These are phyloP conservation scores for Cheilosia vulpina DNA, from an alignment of 2,888 invertebrate genomes.

Conservation along the genomic window DNA sequence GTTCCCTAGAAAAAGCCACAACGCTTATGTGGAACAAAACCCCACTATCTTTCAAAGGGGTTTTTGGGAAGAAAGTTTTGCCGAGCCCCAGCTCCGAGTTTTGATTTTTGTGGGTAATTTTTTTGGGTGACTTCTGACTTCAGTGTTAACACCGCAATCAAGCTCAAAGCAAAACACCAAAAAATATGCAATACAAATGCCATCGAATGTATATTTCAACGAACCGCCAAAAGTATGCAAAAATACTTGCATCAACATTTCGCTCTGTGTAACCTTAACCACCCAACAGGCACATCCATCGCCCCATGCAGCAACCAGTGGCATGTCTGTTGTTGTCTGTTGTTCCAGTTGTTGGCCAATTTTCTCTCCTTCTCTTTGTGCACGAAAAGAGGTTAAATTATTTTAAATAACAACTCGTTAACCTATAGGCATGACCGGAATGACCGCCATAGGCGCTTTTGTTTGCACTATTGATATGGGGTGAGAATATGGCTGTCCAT, in stretches of 20 bases:
- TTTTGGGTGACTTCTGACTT: too few species aligned
- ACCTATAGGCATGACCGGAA: background rate
- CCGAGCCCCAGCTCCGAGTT: too few species aligned
- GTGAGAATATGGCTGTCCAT: background rate
- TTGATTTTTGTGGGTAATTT: too few species aligned
- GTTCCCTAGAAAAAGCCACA: too few species aligned
- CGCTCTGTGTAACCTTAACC: background rate
- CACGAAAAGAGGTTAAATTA: slow-evolving; percentile 48
- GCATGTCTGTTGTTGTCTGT: slow-evolving; percentile 14
- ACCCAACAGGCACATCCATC: slow-evolving; percentile 18
- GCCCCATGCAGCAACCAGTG: slow-evolving; percentile 52
- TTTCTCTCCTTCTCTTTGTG: slow-evolving; percentile 17
- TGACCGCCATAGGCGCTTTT: background rate
- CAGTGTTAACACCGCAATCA: too few species aligned
- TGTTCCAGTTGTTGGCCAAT: background rate
- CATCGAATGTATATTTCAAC: background rate
- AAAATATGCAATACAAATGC: too few species aligned
- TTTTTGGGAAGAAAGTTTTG: too few species aligned
- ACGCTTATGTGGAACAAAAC: too few species aligned
- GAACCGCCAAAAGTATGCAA: background rate
- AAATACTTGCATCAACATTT: background rate
- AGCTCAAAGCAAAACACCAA: too few species aligned
- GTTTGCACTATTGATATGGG: background rate
- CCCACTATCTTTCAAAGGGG: too few species aligned
- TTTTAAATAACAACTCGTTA: slow-evolving; percentile 64